Evolutionary conservation across 2,113 vertebrate species (phyloP).

Genomic region (Megaleporinus macrocephalus): DNA sequence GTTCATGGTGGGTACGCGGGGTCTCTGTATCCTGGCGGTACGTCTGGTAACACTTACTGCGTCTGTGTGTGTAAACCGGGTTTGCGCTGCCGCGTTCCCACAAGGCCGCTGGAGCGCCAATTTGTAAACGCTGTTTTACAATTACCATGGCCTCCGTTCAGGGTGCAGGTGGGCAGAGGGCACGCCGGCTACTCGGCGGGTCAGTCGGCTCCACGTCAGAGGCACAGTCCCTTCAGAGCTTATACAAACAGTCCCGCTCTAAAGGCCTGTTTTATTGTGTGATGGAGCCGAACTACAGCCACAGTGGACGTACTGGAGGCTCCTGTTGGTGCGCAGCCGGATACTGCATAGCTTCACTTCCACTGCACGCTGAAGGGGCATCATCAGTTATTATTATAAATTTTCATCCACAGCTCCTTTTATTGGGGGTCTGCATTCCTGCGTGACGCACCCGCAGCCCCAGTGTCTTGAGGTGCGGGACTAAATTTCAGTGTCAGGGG

Average conservation of each 20-base stretch:
- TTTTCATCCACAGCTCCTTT: no score
- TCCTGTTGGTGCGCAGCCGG: no score
- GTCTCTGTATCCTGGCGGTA: neutral
- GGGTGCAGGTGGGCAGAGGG: neutral
- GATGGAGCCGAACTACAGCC: neutral
- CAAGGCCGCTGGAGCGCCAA: constrained; percentile 9
- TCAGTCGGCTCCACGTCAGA: neutral
- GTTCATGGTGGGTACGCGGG: neutral
- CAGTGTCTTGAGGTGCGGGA: no score
- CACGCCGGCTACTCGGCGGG: neutral
- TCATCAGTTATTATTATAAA: no score
- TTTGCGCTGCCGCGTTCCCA: constrained; percentile 1
- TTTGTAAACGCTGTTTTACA: constrained; percentile 33
- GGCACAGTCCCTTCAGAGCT: neutral
- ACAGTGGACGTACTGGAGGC: no score
- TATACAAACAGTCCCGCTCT: neutral
- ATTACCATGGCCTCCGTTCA: constrained; percentile 2
- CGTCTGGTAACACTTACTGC: constrained; percentile 14
- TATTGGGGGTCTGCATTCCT: no score
- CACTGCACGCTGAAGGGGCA: no score
- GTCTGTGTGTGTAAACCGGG: no score
- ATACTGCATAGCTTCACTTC: no score
- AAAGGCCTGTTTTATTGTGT: neutral
- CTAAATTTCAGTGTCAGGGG: no score
- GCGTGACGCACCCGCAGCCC: no score